Base-by-base conservation (phyloP, 2,797 vertebrate species). In the Siniperca undulata region DNA sequence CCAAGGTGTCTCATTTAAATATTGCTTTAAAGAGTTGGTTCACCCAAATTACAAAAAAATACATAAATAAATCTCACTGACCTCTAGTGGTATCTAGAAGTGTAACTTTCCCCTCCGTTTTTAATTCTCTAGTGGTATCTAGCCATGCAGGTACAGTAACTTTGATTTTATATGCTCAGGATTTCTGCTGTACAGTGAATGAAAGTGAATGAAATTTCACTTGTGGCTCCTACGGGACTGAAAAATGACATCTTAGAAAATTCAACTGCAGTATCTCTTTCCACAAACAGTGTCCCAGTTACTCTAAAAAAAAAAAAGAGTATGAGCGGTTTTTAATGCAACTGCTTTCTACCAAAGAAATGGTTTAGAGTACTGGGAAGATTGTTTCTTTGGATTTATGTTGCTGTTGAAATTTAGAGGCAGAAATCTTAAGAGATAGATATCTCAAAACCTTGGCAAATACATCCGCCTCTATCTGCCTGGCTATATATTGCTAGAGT, bases 1-100 rank as follows among this genome's bases (percentile, higher is more conserved):
- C 97, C 97, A 89, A 98, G 98, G 98, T 98, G 59, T 86, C 30
- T 83, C 20, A 77, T 78, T 84, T 38, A 68, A 30, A 53, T 52
- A 36, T 3, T 50, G 19, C 34, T 74, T 22, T 62, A 65, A 68
- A 58, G 11, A 2, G 22, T 12, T n/a, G 2, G 9, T 34, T 80
- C 11, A 74, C 36, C 0, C 20, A 66, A 52, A 77, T 74, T 16
- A 55, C 22, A 65, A 30, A 70, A 53, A 58, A 34, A 14, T 7
- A 53, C 17, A 36, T 12, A 9, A 46, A 44, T 24, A 60, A 12
- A 12, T 42, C 10, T 42, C 22, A 20, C 46, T 66, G 40, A 27
- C 4, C 3, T 44, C 5, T n/a, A 6, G 12, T 72, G 20, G 20
- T 62, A 36, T 71, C 42, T 27, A 69, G 22, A 61, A 7, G 13